Conservation (phyloP, 2,797 vertebrate species). For the Aulostomus chinensis region DNA sequence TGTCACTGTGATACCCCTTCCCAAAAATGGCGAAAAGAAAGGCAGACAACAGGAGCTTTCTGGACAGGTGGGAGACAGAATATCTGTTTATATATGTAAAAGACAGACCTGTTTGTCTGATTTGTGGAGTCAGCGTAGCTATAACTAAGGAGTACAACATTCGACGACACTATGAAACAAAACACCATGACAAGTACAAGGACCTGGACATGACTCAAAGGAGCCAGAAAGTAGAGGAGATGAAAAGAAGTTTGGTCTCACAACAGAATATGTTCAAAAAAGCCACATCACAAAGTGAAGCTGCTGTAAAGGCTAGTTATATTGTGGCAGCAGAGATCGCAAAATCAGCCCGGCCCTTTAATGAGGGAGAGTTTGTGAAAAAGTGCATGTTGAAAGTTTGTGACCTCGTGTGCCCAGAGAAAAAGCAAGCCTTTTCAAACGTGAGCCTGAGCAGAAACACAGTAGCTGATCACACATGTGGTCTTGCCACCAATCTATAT, state of each 20-base stretch:
- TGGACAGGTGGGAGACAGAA: neutral
- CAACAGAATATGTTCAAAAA: neutral
- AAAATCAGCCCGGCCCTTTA: conserved; percentile 15
- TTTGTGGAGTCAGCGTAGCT: conserved; percentile 1
- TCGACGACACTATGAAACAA: conserved; percentile 6
- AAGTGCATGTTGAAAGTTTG: neutral
- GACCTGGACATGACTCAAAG: neutral
- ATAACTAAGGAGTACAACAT: conserved; percentile 5
- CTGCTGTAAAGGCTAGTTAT: conserved; percentile 8
- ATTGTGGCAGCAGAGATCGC: conserved; percentile 3
- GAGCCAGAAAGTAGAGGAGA: neutral
- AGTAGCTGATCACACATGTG: neutral
- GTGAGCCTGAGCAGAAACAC: neutral
- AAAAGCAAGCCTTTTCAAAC: neutral
- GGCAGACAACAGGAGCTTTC: neutral
- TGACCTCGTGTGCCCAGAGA: too few relatives aligned
- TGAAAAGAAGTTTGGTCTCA: neutral
- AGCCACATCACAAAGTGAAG: neutral
- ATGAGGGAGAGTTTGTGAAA: neutral
- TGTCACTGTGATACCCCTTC: too few relatives aligned
- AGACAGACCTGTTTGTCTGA: conserved; percentile 9
- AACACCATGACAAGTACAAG: conserved; percentile 1
- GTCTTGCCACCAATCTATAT: conserved; percentile 2
- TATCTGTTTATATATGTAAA: conserved; percentile 1
- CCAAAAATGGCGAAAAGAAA: too few relatives aligned